Conservation (phyloP, 2,113 vertebrate species). For the Anguilla rostrata region DNA sequence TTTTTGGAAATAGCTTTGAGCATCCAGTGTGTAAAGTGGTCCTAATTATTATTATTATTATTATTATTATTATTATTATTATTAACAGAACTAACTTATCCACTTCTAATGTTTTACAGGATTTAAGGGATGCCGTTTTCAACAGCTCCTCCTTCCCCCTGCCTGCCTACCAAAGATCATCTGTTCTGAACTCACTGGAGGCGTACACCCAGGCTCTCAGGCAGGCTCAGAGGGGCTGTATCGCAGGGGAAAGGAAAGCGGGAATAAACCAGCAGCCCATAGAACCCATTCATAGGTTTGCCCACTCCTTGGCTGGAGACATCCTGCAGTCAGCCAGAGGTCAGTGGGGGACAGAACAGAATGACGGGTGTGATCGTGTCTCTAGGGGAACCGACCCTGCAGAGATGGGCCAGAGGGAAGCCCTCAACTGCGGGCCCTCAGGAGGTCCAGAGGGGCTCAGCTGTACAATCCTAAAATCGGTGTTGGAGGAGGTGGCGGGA, state of each 20-base stretch:
- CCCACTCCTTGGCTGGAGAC: constrained; percentile 49
- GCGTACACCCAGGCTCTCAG: constrained; percentile 35
- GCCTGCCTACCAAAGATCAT: constrained; percentile 32
- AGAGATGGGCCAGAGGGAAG: constrained; percentile 11
- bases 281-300: constrained; percentile 48
- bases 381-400: not conserved
- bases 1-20: too few species aligned
- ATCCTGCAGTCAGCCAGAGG: constrained; percentile 48
- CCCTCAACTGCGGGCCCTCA: not conserved
- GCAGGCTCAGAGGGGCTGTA: constrained; percentile 1
- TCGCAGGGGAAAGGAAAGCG: too few species aligned
- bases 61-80: too few species aligned
- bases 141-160: constrained; percentile 30
- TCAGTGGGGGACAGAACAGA: not conserved
- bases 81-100: not conserved
- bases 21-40: too few species aligned
- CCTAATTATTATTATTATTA: too few species aligned
- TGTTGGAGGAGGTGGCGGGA: constrained; percentile 47
- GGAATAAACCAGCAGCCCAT: too few species aligned
- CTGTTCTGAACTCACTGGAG: constrained; percentile 38
- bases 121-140: constrained; percentile 23
- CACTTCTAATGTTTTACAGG: not conserved
- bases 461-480: constrained; percentile 36
- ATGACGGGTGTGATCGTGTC: not conserved
- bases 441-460: constrained; percentile 48